phyloP scores from a whole-genome alignment of 2,888 invertebrate genomes.

The Trissolcus japonicus region DNA sequence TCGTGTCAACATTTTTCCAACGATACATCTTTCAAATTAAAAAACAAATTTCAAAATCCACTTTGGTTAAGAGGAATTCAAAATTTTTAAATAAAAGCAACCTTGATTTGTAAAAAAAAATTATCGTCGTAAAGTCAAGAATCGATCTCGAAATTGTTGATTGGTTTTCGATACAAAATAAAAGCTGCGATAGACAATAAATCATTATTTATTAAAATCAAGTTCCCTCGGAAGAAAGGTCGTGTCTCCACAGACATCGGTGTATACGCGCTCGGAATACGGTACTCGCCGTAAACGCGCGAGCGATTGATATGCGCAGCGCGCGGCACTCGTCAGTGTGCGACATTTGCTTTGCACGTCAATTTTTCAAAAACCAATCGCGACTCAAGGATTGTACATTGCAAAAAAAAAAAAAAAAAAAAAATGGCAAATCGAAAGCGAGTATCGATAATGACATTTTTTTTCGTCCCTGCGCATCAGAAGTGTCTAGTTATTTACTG shows the following conservation, averaged over 20 bases:
- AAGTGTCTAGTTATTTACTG: background rate
- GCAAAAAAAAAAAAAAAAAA: slow-evolving; percentile 4
- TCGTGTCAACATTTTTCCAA: too few relatives aligned
- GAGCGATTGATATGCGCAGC: slow-evolving; percentile 43
- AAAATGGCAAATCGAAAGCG: slow-evolving; percentile 11
- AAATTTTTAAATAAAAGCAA: too few relatives aligned
- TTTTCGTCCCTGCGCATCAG: background rate
- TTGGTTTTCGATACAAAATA: slow-evolving; percentile 21
- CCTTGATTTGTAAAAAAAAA: too few relatives aligned
- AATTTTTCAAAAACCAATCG: slow-evolving; percentile 40
- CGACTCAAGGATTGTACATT: slow-evolving; percentile 25
- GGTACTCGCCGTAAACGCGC: slow-evolving; percentile 29
- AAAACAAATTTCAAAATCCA: too few relatives aligned
- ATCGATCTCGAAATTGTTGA: slow-evolving; percentile 4
- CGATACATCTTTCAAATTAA: too few relatives aligned
- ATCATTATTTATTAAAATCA: slow-evolving; percentile 55
- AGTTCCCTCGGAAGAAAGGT: slow-evolving; percentile 52
- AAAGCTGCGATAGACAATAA: slow-evolving; percentile 36
- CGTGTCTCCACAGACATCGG: slow-evolving; percentile 38
- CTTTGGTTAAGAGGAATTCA: too few relatives aligned
- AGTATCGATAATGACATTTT: background rate
- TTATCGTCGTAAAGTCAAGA: too few relatives aligned
- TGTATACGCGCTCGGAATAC: slow-evolving; percentile 48
- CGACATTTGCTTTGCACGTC: slow-evolving; percentile 28
- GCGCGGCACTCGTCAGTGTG: slow-evolving; percentile 18